Percentiles rank a stretch among this genome's conserved stretches.
Conservation (phyloP, 1,140 invertebrate genomes). For the Drosophila sproati region DNA sequence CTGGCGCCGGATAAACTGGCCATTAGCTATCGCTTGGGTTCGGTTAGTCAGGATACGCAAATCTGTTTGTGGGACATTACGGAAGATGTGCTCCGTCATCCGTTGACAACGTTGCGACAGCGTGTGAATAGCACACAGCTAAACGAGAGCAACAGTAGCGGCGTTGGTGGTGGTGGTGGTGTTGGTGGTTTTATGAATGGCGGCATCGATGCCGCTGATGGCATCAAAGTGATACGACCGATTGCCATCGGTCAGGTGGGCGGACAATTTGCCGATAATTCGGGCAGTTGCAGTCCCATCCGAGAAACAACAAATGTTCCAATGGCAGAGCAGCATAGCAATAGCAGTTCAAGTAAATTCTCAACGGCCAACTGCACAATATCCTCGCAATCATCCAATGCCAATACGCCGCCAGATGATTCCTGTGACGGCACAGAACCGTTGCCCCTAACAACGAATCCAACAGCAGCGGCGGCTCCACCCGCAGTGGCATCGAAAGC, state of each 20-base stretch:
- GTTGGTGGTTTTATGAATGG: conserved; percentile 64
- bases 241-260: conserved; percentile 69
- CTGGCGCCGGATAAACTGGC: conserved; percentile 85
- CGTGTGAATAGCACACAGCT: conserved; percentile 70
- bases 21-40: conserved; percentile 95
- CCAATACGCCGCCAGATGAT: conserved; percentile 75
- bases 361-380: conserved; percentile 84
- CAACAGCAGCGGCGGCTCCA: conserved; percentile 38
- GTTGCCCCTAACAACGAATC: neutral
- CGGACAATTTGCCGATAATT: conserved; percentile 49
- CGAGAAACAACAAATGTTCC: conserved; percentile 41
- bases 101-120: conserved; percentile 84
- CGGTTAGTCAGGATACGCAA: conserved; percentile 99
- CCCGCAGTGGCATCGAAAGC: conserved; percentile 38
- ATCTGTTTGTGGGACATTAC: conserved; percentile 99
- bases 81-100: conserved; percentile 94
- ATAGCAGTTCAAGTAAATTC: conserved; percentile 84
- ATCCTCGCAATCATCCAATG: conserved; percentile 81
- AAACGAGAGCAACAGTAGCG: conserved; percentile 51
- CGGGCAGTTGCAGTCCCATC: conserved; percentile 65
- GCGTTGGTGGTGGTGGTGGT: too few species aligned
- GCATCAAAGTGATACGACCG: conserved; percentile 77
- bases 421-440: conserved; percentile 44
- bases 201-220: conserved; percentile 67
- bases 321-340: conserved; percentile 63